These are phyloP conservation scores for Cephus rjabovi DNA, from an alignment of 2,888 invertebrate genomes.

Conservation along the genomic window DNA sequence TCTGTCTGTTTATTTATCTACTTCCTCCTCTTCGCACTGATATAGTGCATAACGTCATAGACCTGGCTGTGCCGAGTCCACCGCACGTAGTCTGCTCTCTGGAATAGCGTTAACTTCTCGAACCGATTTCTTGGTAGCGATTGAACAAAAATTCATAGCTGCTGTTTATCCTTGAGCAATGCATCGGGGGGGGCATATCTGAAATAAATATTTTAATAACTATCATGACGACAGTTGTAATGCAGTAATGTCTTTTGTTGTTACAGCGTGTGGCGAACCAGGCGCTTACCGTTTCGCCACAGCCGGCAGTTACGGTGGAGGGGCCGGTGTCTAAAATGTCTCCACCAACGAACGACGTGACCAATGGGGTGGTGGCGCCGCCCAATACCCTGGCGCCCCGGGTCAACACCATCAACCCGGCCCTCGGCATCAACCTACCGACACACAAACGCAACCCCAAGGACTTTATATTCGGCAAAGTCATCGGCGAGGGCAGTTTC, in stretches of 20 bases:
- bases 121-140: not conserved
- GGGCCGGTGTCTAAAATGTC: constrained; percentile 64
- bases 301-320: constrained; percentile 65
- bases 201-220: not conserved
- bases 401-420: constrained; percentile 65
- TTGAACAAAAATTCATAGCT: too few species aligned
- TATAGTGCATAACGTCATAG: not conserved
- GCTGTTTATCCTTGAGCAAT: not conserved
- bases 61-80: too few species aligned
- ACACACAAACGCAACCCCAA: constrained; percentile 79
- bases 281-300: constrained; percentile 65
- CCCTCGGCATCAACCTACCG: constrained; percentile 61
- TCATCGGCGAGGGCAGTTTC: constrained; percentile 97
- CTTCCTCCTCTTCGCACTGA: not conserved
- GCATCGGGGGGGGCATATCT: not conserved
- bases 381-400: constrained; percentile 70
- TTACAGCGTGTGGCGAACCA: constrained; percentile 66
- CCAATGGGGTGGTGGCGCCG: constrained; percentile 69
- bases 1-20: not conserved
- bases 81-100: not conserved
- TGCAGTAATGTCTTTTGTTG: constrained; percentile 27
- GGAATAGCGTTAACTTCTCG: not conserved
- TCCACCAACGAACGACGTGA: constrained; percentile 70
- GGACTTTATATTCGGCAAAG: constrained; percentile 95
- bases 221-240: constrained; percentile 6